Percentiles rank a stretch among this genome's conserved stretches.
These are phyloP conservation scores for Brachionus calyciflorus DNA, from an alignment of 1,140 invertebrate genomes.

Conservation along the genomic window DNA sequence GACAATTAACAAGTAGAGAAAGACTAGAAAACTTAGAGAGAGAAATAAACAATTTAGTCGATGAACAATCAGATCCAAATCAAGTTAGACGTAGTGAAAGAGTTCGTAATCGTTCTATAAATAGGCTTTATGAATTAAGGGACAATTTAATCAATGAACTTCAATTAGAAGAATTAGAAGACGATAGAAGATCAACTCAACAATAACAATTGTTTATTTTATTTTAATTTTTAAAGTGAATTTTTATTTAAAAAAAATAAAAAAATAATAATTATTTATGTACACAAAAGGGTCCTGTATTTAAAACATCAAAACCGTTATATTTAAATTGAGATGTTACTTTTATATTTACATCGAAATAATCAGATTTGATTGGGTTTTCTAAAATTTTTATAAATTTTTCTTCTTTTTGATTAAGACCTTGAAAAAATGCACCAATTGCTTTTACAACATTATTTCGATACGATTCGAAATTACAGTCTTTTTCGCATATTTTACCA, in stretches of 20 bases:
- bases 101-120: no score
- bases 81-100: no score
- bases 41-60: no score
- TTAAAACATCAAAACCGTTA: neutral
- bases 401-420: neutral
- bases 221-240: no score
- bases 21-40: no score
- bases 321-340: neutral
- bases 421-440: neutral
- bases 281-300: constrained; percentile 15
- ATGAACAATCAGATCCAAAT: no score
- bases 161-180: no score
- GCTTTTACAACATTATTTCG: neutral
- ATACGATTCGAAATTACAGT: constrained; percentile 34
- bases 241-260: neutral
- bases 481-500: constrained; percentile 1
- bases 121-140: no score
- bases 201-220: no score
- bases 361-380: neutral
- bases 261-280: neutral
- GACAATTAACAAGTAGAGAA: no score
- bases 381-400: neutral
- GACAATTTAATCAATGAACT: no score
- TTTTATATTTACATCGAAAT: neutral
- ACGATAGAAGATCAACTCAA: no score